A percentile compares a stretch with the other conserved stretches of the same genome.
Conservation (phyloP, 2,888 invertebrate species). For the Notodonta dromedarius region DNA sequence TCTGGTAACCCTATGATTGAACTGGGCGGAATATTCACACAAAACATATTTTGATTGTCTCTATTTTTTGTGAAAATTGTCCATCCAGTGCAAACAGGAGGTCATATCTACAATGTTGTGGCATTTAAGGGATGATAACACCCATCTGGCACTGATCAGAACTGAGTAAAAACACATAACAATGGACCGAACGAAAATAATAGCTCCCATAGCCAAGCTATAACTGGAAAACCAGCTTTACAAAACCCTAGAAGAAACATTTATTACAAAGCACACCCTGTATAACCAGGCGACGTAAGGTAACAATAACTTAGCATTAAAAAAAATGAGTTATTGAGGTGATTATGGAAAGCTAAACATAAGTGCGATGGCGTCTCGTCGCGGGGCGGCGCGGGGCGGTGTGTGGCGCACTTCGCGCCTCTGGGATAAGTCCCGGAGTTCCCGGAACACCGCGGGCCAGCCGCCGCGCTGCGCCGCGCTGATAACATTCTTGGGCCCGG, state of each 20-base stretch:
- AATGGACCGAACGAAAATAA: too few species aligned
- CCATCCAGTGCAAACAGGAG: too few species aligned
- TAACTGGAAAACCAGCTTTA: neutral
- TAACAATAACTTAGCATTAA: neutral
- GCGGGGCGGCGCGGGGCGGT: slow-evolving; percentile 18
- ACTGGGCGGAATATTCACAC: too few species aligned
- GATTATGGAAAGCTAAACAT: slow-evolving; percentile 6
- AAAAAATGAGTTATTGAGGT: slow-evolving; percentile 1
- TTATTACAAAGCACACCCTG: neutral
- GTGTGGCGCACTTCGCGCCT: slow-evolving; percentile 44
- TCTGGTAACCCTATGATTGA: too few species aligned
- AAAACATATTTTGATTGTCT: too few species aligned
- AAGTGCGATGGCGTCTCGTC: slow-evolving; percentile 16
- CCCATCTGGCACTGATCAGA: too few species aligned
- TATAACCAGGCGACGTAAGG: neutral
- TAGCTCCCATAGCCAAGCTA: neutral
- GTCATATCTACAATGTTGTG: too few species aligned
- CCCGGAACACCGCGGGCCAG: slow-evolving; percentile 31
- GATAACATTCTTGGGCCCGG: slow-evolving; percentile 41
- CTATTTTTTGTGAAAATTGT: too few species aligned
- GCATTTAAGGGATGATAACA: too few species aligned
- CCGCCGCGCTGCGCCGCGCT: slow-evolving; percentile 30
- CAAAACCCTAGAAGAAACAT: neutral
- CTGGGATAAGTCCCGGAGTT: slow-evolving; percentile 47
- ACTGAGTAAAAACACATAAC: too few species aligned